A percentile compares a stretch with the other conserved stretches of the same genome.
These are phyloP conservation scores for Cepaea hortensis DNA, from an alignment of 2,888 invertebrate species.

Conservation along the genomic window DNA sequence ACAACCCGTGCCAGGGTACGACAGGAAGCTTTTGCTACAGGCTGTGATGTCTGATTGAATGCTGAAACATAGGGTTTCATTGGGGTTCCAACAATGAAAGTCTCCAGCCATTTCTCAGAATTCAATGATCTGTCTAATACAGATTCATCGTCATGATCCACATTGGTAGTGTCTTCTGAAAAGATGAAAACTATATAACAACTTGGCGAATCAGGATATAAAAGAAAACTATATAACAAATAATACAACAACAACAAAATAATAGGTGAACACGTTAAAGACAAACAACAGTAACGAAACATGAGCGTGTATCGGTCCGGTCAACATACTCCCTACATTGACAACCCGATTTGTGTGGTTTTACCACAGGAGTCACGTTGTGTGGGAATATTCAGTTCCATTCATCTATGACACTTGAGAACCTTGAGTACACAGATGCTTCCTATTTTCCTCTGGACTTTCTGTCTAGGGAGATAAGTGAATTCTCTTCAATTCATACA, in stretches of 20 bases:
- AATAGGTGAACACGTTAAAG: neutral
- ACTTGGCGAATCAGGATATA: too few species aligned
- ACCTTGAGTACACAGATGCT: too few species aligned
- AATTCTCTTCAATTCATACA: too few species aligned
- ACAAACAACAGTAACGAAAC: neutral
- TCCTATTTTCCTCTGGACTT: too few species aligned
- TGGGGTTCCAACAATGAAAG: neutral
- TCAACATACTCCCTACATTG: too few species aligned
- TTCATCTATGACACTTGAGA: too few species aligned
- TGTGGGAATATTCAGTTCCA: too few species aligned
- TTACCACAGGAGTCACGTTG: too few species aligned
- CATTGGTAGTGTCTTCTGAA: neutral
- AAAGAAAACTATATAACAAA: too few species aligned
- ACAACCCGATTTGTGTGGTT: too few species aligned
- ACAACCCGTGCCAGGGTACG: neutral
- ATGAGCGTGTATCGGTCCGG: too few species aligned
- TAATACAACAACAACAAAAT: neutral
- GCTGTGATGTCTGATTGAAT: neutral
- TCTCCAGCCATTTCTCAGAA: constrained; percentile 23
- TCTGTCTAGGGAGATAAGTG: too few species aligned
- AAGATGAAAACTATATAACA: neutral
- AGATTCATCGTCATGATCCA: constrained; percentile 6
- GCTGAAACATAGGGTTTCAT: neutral
- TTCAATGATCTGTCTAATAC: constrained; percentile 24
- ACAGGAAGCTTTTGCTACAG: neutral